These are phyloP conservation scores for Pachymerium ferrugineum DNA, from an alignment of 2,888 invertebrate genomes.

Conservation along the genomic window DNA sequence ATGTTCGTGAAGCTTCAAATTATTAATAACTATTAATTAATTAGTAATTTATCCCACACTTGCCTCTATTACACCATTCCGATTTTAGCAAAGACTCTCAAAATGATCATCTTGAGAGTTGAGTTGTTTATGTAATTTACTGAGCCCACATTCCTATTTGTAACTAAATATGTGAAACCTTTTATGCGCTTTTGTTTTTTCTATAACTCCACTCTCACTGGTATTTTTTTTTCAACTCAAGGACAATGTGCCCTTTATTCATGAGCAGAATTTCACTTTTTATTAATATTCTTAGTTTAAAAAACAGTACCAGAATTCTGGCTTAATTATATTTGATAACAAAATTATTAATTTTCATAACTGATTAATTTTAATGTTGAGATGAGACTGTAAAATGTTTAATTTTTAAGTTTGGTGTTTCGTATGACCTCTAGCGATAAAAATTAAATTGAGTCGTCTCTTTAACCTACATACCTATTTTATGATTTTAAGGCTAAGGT, in stretches of 20 bases:
- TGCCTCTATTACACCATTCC: no score
- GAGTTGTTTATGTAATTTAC: no score
- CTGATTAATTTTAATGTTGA: no score
- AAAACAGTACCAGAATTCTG: neutral
- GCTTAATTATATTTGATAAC: neutral
- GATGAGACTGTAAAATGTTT: no score
- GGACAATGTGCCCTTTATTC: neutral
- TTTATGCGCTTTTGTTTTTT: neutral
- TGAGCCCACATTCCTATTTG: no score
- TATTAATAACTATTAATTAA: no score
- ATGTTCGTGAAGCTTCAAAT: no score
- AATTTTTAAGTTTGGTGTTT: no score
- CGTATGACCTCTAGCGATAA: neutral
- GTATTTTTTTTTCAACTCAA: neutral
- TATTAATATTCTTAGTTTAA: neutral
- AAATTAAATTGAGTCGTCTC: neutral
- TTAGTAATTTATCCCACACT: no score
- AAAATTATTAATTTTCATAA: no score
- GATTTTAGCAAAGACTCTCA: no score
- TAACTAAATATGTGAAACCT: neutral
- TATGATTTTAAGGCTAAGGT: neutral
- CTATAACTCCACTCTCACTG: neutral
- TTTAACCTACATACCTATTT: neutral
- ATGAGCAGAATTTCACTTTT: neutral
- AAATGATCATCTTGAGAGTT: no score